Evolutionary conservation across 2,888 invertebrate genomes (phyloP), one percentile per base, ranked within the genome.

Genomic region (Coronaproctus castanopsis): DNA sequence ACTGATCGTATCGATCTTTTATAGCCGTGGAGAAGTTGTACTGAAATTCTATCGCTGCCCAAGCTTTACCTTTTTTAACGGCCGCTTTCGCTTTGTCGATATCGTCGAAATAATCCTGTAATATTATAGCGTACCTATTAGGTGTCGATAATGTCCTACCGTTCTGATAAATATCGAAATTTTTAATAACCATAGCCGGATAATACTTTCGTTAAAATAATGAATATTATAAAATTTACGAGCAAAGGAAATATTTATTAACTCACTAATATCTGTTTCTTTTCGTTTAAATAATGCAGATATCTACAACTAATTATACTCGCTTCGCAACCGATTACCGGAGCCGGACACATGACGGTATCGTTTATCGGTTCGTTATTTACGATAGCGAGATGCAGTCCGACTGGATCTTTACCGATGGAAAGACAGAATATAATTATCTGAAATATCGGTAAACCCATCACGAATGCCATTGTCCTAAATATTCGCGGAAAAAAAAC

Each of bases 391-490:
- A 93, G 70, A 52, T 78, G 79, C 1, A 93, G 74, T 18, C 84
- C 82, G 5, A 76, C 74, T 0, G 90, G 90, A 69, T 88, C 86
- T 69, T 85, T 85, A n/a, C 90, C 90, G 66, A 91, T 86, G 19
- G 91, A 85, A 56, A 87, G 73, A 69, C 91, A 92, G 75, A 92
- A 93, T 54, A 93, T 73, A 21, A 90, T 74, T 68, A 87, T 88
- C 75, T 93, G 90, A 1, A 84, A 77, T 2, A 89, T 80, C 0
- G 93, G 93, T 57, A 93, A 75, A 18, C 85, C 83, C 63, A 90
- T 81, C 65, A 92, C 83, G 71, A 92, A 92, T 54, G 84, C 71
- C 77, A 93, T 80, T 49, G 90, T 79, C 1, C 86, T 86, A 70
- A n/a, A n/a, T n/a, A n/a, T n/a, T n/a, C n/a, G n/a, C n/a, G n/a